Evolutionary conservation across 1,140 invertebrate genomes (phyloP).

Genomic region (Dreissena polymorpha): DNA sequence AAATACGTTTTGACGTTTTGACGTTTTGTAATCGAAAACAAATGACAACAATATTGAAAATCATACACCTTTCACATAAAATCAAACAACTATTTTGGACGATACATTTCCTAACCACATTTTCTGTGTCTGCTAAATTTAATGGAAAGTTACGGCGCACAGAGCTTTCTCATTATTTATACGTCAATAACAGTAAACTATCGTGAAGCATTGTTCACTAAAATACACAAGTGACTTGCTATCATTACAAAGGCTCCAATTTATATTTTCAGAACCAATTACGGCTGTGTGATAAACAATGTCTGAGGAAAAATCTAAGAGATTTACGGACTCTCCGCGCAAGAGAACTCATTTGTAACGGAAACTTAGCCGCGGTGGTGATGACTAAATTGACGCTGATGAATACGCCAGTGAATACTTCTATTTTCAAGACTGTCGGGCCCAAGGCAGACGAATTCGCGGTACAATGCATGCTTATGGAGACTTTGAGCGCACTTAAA

Average conservation of each 20-base stretch:
- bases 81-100: no score
- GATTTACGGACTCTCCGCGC: constrained; percentile 11
- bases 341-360: constrained; percentile 37
- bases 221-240: constrained; percentile 12
- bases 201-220: no score
- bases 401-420: constrained; percentile 45
- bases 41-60: no score
- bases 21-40: no score
- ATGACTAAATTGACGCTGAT: constrained; percentile 43
- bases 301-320: constrained; percentile 2
- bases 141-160: no score
- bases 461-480: constrained; percentile 39
- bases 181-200: no score
- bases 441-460: constrained; percentile 44
- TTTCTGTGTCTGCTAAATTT: no score
- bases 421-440: constrained; percentile 44
- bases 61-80: no score
- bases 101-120: no score
- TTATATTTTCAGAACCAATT: constrained; percentile 9
- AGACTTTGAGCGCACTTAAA: constrained; percentile 13
- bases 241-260: not conserved
- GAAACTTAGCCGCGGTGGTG: constrained; percentile 38
- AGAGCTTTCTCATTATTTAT: no score
- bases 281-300: not conserved
- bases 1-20: no score